Base-by-base conservation (phyloP, 2,888 invertebrate genomes). In the Didymodactylos carnosus region DNA sequence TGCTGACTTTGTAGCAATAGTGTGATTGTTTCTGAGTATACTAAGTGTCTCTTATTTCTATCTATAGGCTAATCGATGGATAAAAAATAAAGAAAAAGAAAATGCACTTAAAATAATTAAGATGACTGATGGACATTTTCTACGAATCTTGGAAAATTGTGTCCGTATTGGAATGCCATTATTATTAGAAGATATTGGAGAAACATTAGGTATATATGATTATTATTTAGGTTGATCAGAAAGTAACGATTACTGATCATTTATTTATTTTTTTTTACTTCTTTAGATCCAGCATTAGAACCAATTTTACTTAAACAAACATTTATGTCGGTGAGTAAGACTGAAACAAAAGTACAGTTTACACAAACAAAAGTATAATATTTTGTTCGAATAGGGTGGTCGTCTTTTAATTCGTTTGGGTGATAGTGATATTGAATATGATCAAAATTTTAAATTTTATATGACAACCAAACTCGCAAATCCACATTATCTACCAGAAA, bases 221-320 rank as follows among this genome's bases (percentile, higher is more conserved):
- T n/a, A n/a, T n/a, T n/a, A n/a, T n/a, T n/a, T n/a, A n/a, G n/a
- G n/a, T n/a, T n/a, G n/a, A n/a, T n/a, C n/a, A n/a, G n/a, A n/a
- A n/a, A n/a, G n/a, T n/a, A n/a, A n/a, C n/a, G n/a, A n/a, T n/a
- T n/a, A n/a, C n/a, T n/a, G n/a, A n/a, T n/a, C n/a, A n/a, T n/a
- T n/a, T n/a, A n/a, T n/a, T n/a, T n/a, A n/a, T n/a, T n/a, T n/a
- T n/a, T 43, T 43, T 43, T n/a, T n/a, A n/a, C n/a, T n/a, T n/a
- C n/a, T n/a, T n/a, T n/a, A 11, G 84, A 84, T 75, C 83, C 83
- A 2, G 80, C 83, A n/a, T 78, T 84, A 70, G 84, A 84, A 75
- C 83, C 84, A 1, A 78, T 84, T 25, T 78, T 84, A 19, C 77
- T 90, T 51, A 90, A 90, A 78, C 90, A 91, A 82, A 90, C 89